A percentile compares a stretch with the other conserved stretches of the same genome.
phyloP scores from a whole-genome alignment of 2,888 invertebrate species.

The Phrixothrix hirtus region DNA sequence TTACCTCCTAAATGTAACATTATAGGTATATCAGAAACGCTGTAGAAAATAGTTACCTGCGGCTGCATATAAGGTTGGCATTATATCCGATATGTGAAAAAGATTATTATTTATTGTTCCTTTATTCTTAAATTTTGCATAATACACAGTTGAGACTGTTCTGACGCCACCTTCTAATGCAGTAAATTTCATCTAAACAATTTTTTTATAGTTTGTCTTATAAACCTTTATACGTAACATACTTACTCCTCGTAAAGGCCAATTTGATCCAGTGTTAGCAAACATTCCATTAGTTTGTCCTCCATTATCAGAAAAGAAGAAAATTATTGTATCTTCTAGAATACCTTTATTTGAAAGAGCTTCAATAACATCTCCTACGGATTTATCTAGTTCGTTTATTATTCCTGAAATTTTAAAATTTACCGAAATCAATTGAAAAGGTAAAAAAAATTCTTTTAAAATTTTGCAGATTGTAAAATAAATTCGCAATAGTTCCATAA shows the following conservation, averaged over 20 bases:
- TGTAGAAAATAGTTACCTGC: constrained; percentile 27
- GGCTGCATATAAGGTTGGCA: constrained; percentile 66
- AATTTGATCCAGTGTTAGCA: constrained; percentile 76
- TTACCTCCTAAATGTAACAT: constrained; percentile 50
- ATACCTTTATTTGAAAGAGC: constrained; percentile 69
- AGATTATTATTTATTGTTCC: constrained; percentile 63
- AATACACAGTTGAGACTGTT: constrained; percentile 75
- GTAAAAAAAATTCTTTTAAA: no score
- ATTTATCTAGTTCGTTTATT: constrained; percentile 81
- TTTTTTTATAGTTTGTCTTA: constrained; percentile 1
- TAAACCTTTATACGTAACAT: no score
- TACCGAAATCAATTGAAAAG: no score
- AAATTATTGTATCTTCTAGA: constrained; percentile 78
- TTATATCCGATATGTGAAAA: constrained; percentile 81
- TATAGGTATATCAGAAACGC: no score
- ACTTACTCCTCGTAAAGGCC: constrained; percentile 76
- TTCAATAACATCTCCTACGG: constrained; percentile 75
- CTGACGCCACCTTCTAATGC: constrained; percentile 84
- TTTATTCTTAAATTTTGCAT: constrained; percentile 59
- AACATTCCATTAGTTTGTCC: constrained; percentile 74
- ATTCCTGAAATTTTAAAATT: constrained; percentile 76
- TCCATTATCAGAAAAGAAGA: constrained; percentile 90
- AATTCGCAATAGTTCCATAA: no score
- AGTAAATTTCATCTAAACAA: constrained; percentile 66
- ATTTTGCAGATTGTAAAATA: no score